Percentiles rank a stretch among this genome's conserved stretches.
Conservation (phyloP, 2,113 vertebrate species). For the Pontoporia blainvillei region DNA sequence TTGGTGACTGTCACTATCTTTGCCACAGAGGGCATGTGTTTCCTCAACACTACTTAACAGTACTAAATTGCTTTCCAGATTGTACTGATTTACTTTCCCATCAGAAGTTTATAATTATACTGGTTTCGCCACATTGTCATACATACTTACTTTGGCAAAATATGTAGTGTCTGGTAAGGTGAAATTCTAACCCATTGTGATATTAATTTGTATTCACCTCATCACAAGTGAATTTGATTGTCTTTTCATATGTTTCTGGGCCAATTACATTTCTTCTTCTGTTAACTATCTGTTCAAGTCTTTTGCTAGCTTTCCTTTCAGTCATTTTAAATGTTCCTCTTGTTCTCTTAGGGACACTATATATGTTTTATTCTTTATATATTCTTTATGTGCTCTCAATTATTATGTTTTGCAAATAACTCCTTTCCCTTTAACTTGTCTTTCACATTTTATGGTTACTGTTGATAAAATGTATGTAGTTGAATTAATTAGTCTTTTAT, state of each 20-base stretch:
- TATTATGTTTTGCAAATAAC: not conserved
- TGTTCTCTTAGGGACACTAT: not conserved
- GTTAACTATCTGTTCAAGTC: not conserved
- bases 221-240: not conserved
- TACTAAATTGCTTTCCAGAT: not conserved
- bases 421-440: not conserved
- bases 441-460: not conserved
- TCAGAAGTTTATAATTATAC: not conserved
- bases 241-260: not conserved
- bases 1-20: not conserved
- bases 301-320: not conserved
- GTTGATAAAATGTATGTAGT: not conserved
- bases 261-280: not conserved
- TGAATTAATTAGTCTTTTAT: not conserved
- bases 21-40: fast-evolving
- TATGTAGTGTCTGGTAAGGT: not conserved
- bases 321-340: not conserved
- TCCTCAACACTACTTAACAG: not conserved
- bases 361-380: not conserved
- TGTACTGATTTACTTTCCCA: not conserved
- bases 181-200: not conserved
- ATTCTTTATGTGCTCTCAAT: not conserved
- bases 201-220: not conserved
- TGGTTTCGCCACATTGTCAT: not conserved
- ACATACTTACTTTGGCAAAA: not conserved